Base-by-base conservation (phyloP, 2,797 vertebrate genomes). In the Adrianichthys oophorus region DNA sequence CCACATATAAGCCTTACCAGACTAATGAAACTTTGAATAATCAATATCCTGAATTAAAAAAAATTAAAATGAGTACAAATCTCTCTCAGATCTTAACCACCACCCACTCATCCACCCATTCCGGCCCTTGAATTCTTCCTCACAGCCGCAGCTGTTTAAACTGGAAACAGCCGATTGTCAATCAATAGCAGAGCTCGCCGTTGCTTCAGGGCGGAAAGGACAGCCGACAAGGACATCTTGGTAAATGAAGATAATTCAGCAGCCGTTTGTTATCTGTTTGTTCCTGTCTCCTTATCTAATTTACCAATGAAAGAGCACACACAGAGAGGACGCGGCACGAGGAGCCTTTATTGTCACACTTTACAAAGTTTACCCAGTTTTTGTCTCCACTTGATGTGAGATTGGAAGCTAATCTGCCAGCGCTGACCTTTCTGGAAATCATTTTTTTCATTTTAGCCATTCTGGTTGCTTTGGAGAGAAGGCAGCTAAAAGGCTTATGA, bases 281-380 rank as follows among this genome's bases (percentile, higher is more conserved):
- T 77, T 83, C 85, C 85, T 59, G 84, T 88, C 84, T 74, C 72
- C 83, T 79, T 77, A 84, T 84, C 84, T 84, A 56, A 84, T 86
- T 83, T 80, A 51, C 48, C 74, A 24, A 57, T 40, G 67, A 59
- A 72, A 54, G 47, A 58, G 46, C 47, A 52, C 54, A 47, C 18
- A 41, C 56, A 44, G 52, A 51, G 23, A 59, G 59, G 24, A 53
- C 47, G 21, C 56, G 52, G 62, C 57, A 63, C 21, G 48, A 45
- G 44, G 47, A 19, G 12, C 50, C 29, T 48, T 62, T 58, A 59
- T 54, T 56, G 61, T 56, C 19, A 49, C 57, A 50, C 44, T 29
- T 21, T 18, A 26, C 57, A 19, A 64, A 66, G 41, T 57, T 62
- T 62, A 52, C 42, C 41, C 23, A 51, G 66, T 29, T 56, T 54